phyloP scores from a whole-genome alignment of 1,140 invertebrate species.

The Papilio xuthus region DNA sequence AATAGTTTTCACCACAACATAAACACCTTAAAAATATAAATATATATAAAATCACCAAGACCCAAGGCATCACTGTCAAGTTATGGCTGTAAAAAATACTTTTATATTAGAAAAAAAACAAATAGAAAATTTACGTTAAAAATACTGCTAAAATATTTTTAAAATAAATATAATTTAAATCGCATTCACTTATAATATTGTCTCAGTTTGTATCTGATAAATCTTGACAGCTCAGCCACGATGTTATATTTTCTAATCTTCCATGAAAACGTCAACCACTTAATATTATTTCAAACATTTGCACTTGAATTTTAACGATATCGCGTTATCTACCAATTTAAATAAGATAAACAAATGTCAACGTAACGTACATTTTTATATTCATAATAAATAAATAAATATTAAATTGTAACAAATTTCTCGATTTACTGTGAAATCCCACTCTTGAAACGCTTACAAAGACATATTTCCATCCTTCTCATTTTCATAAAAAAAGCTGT shows the following conservation, averaged over 20 bases:
- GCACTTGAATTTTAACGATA: constrained; percentile 34
- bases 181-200: neutral
- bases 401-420: neutral
- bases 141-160: no score
- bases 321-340: constrained; percentile 35
- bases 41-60: no score
- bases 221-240: constrained; percentile 20
- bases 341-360: constrained; percentile 36
- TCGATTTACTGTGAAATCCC: neutral
- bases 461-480: no score
- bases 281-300: constrained; percentile 36
- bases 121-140: no score
- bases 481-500: no score
- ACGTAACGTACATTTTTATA: constrained; percentile 14
- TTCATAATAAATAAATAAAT: constrained; percentile 12
- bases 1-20: no score
- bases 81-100: no score
- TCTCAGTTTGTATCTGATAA: neutral
- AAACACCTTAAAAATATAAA: no score
- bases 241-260: constrained; percentile 12
- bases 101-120: no score
- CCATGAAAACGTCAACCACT: constrained; percentile 16
- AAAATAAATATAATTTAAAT: neutral
- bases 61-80: no score
- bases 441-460: neutral